Evolutionary conservation across 2,113 vertebrate species (phyloP).

Genomic region (Cavia aperea): DNA sequence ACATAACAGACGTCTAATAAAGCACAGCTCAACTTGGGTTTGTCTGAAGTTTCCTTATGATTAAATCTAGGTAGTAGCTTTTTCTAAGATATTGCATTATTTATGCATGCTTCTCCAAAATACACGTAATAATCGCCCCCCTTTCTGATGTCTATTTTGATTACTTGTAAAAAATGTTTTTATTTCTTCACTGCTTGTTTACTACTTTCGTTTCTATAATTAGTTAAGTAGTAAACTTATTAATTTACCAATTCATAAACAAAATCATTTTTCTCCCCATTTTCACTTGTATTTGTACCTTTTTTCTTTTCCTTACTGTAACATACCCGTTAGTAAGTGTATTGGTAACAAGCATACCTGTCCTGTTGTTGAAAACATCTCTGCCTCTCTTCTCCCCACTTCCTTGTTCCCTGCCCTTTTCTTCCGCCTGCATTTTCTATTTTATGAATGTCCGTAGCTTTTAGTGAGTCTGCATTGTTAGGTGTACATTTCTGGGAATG

Average conservation of each 20-base stretch:
- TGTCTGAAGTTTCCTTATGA: background rate
- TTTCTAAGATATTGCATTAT: background rate
- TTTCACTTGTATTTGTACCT: background rate
- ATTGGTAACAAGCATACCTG: background rate
- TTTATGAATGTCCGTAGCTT: background rate
- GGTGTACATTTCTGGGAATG: background rate
- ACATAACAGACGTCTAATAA: background rate
- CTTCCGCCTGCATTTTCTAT: background rate
- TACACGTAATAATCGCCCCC: background rate
- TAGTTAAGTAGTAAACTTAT: background rate
- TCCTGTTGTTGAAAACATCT: background rate
- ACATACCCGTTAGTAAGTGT: no score
- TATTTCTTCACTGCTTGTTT: background rate
- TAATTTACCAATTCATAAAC: background rate
- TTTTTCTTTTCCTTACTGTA: background rate
- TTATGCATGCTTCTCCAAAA: background rate
- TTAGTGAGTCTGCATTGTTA: background rate
- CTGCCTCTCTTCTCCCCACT: no score
- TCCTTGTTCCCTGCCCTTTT: background rate
- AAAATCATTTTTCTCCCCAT: background rate
- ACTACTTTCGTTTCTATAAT: background rate
- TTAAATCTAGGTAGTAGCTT: background rate
- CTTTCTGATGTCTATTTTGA: background rate
- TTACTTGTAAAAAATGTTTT: background rate
- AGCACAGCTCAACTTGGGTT: background rate